Percentiles rank a stretch among this genome's conserved stretches.
These are phyloP conservation scores for Phortica variegata DNA, from an alignment of 1,140 invertebrate species.

Conservation along the genomic window DNA sequence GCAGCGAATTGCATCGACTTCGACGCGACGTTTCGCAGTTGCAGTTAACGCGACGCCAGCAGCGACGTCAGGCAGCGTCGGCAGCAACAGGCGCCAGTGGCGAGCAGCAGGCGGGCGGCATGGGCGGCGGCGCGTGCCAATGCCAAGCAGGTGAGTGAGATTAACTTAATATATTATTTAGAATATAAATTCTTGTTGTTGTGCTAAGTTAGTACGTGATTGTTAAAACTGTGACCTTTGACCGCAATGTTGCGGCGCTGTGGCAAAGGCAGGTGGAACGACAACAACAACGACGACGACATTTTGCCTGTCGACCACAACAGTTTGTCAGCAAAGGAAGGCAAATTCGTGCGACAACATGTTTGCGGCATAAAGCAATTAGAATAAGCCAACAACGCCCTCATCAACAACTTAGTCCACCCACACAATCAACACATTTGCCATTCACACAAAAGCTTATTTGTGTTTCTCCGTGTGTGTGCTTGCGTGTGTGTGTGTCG, in stretches of 20 bases:
- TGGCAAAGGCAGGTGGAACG: too few relatives aligned
- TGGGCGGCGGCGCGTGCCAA: slow-evolving; percentile 26
- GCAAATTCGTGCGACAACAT: too few relatives aligned
- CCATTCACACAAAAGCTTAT: slow-evolving; percentile 6
- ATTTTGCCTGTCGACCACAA: too few relatives aligned
- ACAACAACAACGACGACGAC: too few relatives aligned
- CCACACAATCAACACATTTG: too few relatives aligned
- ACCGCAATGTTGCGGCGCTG: slow-evolving; percentile 2
- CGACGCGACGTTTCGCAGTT: slow-evolving; percentile 53
- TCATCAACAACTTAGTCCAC: too few relatives aligned
- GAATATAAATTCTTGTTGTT: too few relatives aligned
- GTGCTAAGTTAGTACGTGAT: too few relatives aligned
- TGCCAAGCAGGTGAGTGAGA: slow-evolving; percentile 49
- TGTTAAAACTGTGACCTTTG: slow-evolving; percentile 6
- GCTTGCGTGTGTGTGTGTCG: slow-evolving; percentile 13
- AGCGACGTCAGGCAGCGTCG: slow-evolving; percentile 41
- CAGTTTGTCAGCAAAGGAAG: too few relatives aligned
- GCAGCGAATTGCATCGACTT: slow-evolving; percentile 49
- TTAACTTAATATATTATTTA: neutral
- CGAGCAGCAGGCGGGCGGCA: slow-evolving; percentile 13
- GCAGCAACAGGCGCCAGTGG: slow-evolving; percentile 25
- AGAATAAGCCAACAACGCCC: too few relatives aligned
- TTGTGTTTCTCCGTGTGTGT: slow-evolving; percentile 5
- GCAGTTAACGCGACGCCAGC: slow-evolving; percentile 46
- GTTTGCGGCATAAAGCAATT: too few relatives aligned